phyloP scores from a whole-genome alignment of 2,797 vertebrate species.

The Rhynchotus rufescens region DNA sequence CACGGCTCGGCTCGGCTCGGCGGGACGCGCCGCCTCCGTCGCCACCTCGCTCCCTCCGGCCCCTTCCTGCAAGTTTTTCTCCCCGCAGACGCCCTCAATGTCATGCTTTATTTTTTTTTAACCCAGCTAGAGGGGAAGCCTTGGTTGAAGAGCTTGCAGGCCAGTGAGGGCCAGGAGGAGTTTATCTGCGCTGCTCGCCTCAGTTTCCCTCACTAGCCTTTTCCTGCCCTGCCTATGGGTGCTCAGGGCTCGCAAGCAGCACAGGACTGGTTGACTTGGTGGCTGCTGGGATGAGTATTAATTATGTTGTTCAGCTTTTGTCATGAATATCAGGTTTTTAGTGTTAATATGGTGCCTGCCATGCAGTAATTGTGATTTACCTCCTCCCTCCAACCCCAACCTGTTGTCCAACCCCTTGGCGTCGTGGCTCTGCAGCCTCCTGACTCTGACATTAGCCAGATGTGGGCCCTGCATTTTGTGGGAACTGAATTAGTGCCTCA shows the following conservation, averaged over 20 bases:
- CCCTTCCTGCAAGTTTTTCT: neutral
- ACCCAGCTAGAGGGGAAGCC: too few relatives aligned
- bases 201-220: neutral
- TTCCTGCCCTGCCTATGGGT: neutral
- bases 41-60: neutral
- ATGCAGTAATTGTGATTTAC: neutral
- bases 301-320: neutral
- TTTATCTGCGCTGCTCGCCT: fast-evolving
- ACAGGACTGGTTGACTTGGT: neutral
- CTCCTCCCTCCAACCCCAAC: too few relatives aligned
- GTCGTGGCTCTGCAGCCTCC: neutral
- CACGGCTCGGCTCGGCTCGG: neutral
- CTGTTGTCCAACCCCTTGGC: too few relatives aligned
- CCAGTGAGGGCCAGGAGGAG: too few relatives aligned
- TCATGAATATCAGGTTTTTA: neutral
- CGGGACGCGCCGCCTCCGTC: neutral
- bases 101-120: too few relatives aligned
- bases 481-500: neutral
- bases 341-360: neutral
- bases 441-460: neutral
- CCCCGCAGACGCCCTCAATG: neutral
- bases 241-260: neutral
- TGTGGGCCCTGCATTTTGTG: neutral
- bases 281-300: fast-evolving
- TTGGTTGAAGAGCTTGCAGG: too few relatives aligned